Evolutionary conservation across 1,140 invertebrate species (phyloP), one percentile per base, ranked within the genome.

Genomic region (Rhagoletis zephyria): DNA sequence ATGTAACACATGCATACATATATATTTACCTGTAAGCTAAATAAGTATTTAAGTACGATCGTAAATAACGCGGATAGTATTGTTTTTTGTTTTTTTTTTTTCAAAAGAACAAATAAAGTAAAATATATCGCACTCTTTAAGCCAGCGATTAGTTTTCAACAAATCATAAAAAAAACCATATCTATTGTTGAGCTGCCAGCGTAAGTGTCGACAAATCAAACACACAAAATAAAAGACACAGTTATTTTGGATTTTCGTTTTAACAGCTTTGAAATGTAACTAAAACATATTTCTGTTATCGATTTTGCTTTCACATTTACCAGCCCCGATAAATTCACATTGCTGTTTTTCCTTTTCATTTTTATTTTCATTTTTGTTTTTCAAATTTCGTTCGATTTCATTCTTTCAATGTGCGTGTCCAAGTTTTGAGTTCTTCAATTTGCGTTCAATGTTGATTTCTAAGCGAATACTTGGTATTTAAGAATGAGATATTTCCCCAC

Each of bases 341-440:
- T 56, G 30, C 45, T 42, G n/a, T 70, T 70, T 12, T 70, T 45
- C 4, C 2, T 81, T 10, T 14, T 63, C 16, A 4, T 63, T 63
- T 63, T 30, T 81, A 7, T 51, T 16, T 81, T 56, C 30, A 14
- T 70, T 45, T 51, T 63, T 63, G 9, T 14, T 4, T 63, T 63
- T 63, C 4, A 14, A 14, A 14, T 63, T n/a, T 4, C 16, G 12
- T 63, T 63, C n/a, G 12, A n/a, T 56, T 81, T 56, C 48, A 16
- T 56, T 56, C n/a, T 81, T 81, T 42, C 6, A 81, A 81, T 81
- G 74, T 81, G 74, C 74, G 45, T 56, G 74, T 81, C 74, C 74
- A 81, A 81, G 67, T 74, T 4, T 4, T 81, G 16, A 81, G 48
- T 81, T 81, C 16, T 81, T 81, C 6, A 56, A 48, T 81, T 81